A percentile compares a stretch with the other conserved stretches of the same genome.
phyloP scores from a whole-genome alignment of 1,140 invertebrate genomes.

The Macrobrachium nipponense region DNA sequence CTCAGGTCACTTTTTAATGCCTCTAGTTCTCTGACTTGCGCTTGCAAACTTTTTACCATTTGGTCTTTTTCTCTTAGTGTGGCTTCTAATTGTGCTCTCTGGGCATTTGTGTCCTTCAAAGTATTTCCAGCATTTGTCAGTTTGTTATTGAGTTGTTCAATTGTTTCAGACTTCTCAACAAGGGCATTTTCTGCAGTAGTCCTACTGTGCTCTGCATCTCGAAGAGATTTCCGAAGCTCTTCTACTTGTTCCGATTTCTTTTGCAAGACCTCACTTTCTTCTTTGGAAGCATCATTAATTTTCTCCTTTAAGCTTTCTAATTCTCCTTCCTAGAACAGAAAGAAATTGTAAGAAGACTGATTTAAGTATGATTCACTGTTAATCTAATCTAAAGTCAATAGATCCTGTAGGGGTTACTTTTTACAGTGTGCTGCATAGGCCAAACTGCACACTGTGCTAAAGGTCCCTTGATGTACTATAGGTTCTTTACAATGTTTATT shows the following conservation, averaged over 20 bases:
- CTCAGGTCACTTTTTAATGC: constrained; percentile 22
- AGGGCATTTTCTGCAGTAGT: constrained; percentile 45
- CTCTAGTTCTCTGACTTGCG: constrained; percentile 35
- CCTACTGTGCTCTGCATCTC: constrained; percentile 39
- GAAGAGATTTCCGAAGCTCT: constrained; percentile 45
- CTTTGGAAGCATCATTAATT: constrained; percentile 52
- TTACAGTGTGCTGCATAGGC: too few relatives aligned
- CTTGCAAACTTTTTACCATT: constrained; percentile 18
- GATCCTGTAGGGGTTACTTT: too few relatives aligned
- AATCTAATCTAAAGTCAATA: too few relatives aligned
- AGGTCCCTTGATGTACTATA: too few relatives aligned
- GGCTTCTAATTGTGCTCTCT: constrained; percentile 20
- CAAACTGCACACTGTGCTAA: too few relatives aligned
- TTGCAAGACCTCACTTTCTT: constrained; percentile 58
- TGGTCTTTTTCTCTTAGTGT: constrained; percentile 44
- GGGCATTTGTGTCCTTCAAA: constrained; percentile 28
- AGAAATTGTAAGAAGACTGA: not conserved
- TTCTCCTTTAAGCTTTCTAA: constrained; percentile 47
- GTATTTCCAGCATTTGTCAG: constrained; percentile 37
- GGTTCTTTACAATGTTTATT: too few relatives aligned
- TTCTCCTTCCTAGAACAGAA: constrained; percentile 35
- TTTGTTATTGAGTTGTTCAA: constrained; percentile 50
- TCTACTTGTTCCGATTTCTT: constrained; percentile 60
- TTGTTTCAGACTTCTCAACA: constrained; percentile 23
- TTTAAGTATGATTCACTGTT: too few relatives aligned